Conservation (phyloP, 2,888 invertebrate genomes). For the Dolomedes plantarius region DNA sequence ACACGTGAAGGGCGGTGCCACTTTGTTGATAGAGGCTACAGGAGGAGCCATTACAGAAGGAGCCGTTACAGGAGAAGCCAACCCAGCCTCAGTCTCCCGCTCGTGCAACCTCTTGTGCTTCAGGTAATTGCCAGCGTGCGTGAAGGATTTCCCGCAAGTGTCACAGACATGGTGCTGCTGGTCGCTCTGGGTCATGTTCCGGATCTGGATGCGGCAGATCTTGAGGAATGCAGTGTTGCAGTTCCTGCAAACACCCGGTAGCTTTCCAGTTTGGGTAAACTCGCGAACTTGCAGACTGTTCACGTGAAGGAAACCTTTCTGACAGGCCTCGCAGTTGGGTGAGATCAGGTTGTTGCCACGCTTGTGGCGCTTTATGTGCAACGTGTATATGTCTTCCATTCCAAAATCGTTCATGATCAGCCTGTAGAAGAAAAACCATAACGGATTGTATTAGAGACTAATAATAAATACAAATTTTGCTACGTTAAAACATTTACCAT, state of each 20-base stretch:
- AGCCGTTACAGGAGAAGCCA: too few relatives aligned
- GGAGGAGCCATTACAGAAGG: too few relatives aligned
- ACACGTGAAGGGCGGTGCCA: too few relatives aligned
- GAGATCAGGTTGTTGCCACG: conserved; percentile 19
- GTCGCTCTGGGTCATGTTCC: conserved; percentile 37
- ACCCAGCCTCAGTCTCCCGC: not conserved
- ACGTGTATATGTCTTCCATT: conserved; percentile 57
- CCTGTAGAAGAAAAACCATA: not conserved
- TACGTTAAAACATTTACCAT: not conserved
- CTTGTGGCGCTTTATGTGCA: conserved; percentile 51
- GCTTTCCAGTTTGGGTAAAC: conserved; percentile 54
- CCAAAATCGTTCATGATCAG: conserved; percentile 37
- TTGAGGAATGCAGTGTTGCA: conserved; percentile 50
- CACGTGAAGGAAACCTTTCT: conserved; percentile 53
- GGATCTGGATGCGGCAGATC: conserved; percentile 59
- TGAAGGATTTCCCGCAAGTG: conserved; percentile 45
- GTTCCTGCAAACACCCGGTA: conserved; percentile 52
- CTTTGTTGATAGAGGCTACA: too few relatives aligned
- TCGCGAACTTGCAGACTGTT: conserved; percentile 55
- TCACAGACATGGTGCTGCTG: conserved; percentile 38
- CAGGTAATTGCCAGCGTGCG: conserved; percentile 57
- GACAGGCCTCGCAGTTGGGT: conserved; percentile 55
- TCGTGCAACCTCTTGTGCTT: conserved; percentile 56
- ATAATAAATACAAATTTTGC: too few relatives aligned
- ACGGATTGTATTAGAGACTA: too few relatives aligned